A percentile compares a stretch with the other conserved stretches of the same genome.
These are phyloP conservation scores for Mythimna vitellina DNA, from an alignment of 2,888 invertebrate genomes.

Conservation along the genomic window DNA sequence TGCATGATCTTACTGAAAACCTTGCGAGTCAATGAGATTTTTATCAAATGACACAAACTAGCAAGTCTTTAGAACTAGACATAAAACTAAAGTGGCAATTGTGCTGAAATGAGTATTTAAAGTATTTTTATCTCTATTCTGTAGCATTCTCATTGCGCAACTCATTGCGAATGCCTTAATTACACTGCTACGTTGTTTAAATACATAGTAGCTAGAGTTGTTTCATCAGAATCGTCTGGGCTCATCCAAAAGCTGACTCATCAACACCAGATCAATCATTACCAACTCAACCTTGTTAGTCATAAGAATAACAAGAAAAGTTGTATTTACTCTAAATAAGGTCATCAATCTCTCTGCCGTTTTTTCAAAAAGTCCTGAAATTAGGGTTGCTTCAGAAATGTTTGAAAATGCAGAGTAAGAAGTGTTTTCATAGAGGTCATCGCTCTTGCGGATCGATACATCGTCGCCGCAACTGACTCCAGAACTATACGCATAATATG, in stretches of 20 bases:
- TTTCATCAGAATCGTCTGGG: slow-evolving; percentile 43
- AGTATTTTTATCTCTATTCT: slow-evolving; percentile 30
- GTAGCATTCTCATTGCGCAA: slow-evolving; percentile 31
- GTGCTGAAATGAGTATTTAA: slow-evolving; percentile 24
- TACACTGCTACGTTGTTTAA: slow-evolving; percentile 28
- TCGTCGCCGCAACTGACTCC: slow-evolving; percentile 60
- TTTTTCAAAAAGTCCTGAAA: slow-evolving; percentile 1
- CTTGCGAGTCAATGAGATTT: slow-evolving; percentile 42
- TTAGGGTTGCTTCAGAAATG: background rate
- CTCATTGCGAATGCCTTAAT: slow-evolving; percentile 33
- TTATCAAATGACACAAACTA: slow-evolving; percentile 36
- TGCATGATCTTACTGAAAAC: slow-evolving; percentile 52
- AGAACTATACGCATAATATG: slow-evolving; percentile 53
- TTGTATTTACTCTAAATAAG: background rate
- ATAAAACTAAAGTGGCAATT: slow-evolving; percentile 34
- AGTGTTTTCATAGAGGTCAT: slow-evolving; percentile 65
- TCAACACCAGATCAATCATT: slow-evolving; percentile 39
- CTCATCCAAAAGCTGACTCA: slow-evolving; percentile 32
- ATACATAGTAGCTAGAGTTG: slow-evolving; percentile 16
- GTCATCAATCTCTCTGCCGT: background rate
- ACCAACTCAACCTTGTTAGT: slow-evolving; percentile 35
- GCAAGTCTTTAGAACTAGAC: slow-evolving; percentile 13
- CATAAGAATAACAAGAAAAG: slow-evolving; percentile 22
- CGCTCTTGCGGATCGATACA: slow-evolving; percentile 71
- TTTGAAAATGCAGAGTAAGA: slow-evolving; percentile 32